Evolutionary conservation across 2,113 vertebrate species (phyloP).

Genomic region (Odontesthes bonariensis): DNA sequence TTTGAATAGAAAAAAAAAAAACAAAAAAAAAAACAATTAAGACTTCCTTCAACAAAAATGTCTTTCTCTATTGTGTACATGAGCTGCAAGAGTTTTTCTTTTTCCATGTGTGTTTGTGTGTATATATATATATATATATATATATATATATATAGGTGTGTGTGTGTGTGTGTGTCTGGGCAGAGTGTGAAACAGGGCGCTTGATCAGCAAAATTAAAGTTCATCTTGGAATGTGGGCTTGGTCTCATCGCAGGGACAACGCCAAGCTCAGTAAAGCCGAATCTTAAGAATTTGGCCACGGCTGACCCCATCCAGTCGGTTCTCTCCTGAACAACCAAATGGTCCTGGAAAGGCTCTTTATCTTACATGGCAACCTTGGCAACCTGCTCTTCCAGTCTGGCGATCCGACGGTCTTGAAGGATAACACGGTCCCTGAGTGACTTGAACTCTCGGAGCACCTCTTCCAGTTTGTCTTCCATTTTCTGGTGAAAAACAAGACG

Average conservation of each 20-base stretch:
- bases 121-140: no score
- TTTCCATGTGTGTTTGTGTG: constrained; percentile 35
- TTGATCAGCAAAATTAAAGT: constrained; percentile 80
- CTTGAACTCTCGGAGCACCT: constrained; percentile 95
- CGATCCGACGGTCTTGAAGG: constrained; percentile 93
- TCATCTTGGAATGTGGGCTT: constrained; percentile 86
- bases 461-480: constrained; percentile 96
- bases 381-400: constrained; percentile 96
- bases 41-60: constrained; percentile 78
- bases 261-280: constrained; percentile 78
- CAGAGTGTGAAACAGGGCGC: constrained; percentile 69
- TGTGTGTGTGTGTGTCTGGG: constrained; percentile 44
- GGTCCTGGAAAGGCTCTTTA: constrained; percentile 12
- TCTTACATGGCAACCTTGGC: constrained; percentile 91
- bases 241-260: constrained; percentile 61
- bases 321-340: constrained; percentile 47
- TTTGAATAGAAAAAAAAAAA: constrained; percentile 25
- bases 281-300: constrained; percentile 79
- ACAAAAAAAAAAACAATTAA: constrained; percentile 56
- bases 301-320: constrained; percentile 67
- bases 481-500: constrained; percentile 78
- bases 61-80: constrained; percentile 80
- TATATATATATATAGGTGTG: no score
- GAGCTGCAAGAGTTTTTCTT: constrained; percentile 68
- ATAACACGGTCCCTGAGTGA: constrained; percentile 95